Evolutionary conservation across 2,113 vertebrate species (phyloP).

Genomic region (Asarcornis scutulata): DNA sequence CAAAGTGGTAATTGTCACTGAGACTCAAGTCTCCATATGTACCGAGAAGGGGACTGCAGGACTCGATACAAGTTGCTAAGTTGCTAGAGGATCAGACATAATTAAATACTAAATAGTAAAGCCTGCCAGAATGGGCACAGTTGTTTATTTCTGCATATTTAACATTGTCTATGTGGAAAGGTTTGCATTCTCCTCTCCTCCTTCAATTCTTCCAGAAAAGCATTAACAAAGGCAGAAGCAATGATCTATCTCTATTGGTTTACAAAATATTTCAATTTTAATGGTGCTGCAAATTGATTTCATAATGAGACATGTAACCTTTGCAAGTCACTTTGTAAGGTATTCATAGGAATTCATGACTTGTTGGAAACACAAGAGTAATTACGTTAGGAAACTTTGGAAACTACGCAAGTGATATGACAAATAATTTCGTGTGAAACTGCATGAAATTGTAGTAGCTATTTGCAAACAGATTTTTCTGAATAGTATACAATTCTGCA

Average conservation of each 20-base stretch:
- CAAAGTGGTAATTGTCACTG: neutral
- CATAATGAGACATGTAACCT: slow-evolving; percentile 24
- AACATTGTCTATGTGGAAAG: neutral
- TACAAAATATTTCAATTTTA: slow-evolving; percentile 43
- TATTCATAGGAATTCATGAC: slow-evolving; percentile 1
- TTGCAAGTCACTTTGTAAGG: neutral
- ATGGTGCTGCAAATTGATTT: slow-evolving; percentile 33
- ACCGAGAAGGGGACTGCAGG: neutral
- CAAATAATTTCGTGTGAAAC: slow-evolving; percentile 35
- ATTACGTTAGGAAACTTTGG: slow-evolving; percentile 20
- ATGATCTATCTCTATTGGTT: neutral
- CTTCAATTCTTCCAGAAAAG: neutral
- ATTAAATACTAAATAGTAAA: neutral
- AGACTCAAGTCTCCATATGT: neutral
- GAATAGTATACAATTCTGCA: slow-evolving; percentile 5
- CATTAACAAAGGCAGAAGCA: slow-evolving; percentile 9
- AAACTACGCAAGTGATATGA: slow-evolving; percentile 28
- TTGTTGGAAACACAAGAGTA: slow-evolving; percentile 21
- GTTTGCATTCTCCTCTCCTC: neutral
- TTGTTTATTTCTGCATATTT: neutral
- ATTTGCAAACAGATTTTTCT: slow-evolving; percentile 22
- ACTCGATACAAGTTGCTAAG: neutral
- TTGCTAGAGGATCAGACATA: neutral
- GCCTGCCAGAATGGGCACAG: neutral
- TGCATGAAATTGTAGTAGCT: slow-evolving; percentile 30